These are phyloP conservation scores for Venturia canescens DNA, from an alignment of 1,140 invertebrate species.

Conservation along the genomic window DNA sequence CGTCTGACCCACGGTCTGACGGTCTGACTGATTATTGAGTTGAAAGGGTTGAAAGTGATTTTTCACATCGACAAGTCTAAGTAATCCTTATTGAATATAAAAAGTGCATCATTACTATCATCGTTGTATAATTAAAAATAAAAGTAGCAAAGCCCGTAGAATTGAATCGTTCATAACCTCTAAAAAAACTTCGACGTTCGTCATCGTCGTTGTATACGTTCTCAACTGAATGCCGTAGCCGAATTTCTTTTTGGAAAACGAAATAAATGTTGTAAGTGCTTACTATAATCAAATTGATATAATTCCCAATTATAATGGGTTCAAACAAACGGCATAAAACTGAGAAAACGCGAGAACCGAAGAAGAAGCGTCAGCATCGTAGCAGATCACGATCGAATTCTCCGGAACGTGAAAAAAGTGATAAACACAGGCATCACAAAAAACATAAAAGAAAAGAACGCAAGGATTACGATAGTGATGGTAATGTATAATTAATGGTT, in stretches of 20 bases:
- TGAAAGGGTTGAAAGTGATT: too few species aligned
- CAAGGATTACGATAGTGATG: conserved; percentile 79
- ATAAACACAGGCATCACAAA: conserved; percentile 80
- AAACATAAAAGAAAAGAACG: conserved; percentile 80
- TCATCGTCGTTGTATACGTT: not conserved
- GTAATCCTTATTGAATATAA: too few species aligned
- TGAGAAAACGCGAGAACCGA: conserved; percentile 76
- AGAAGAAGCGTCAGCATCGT: conserved; percentile 75
- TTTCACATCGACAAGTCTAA: too few species aligned
- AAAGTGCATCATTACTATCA: too few species aligned
- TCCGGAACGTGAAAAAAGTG: conserved; percentile 73
- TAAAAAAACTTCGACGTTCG: too few species aligned
- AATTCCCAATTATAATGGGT: conserved; percentile 73
- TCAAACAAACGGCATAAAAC: conserved; percentile 78
- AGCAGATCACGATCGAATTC: conserved; percentile 76
- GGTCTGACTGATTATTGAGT: too few species aligned
- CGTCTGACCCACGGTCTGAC: too few species aligned
- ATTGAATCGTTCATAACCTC: too few species aligned
- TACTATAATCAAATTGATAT: not conserved
- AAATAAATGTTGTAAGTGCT: not conserved
- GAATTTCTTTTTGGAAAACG: not conserved
- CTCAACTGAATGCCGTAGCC: not conserved
- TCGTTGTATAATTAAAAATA: too few species aligned
- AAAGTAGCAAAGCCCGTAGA: too few species aligned
- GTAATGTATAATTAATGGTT: conserved; percentile 74